Conservation (phyloP, 2,113 vertebrate species). For the Perca fluviatilis region DNA sequence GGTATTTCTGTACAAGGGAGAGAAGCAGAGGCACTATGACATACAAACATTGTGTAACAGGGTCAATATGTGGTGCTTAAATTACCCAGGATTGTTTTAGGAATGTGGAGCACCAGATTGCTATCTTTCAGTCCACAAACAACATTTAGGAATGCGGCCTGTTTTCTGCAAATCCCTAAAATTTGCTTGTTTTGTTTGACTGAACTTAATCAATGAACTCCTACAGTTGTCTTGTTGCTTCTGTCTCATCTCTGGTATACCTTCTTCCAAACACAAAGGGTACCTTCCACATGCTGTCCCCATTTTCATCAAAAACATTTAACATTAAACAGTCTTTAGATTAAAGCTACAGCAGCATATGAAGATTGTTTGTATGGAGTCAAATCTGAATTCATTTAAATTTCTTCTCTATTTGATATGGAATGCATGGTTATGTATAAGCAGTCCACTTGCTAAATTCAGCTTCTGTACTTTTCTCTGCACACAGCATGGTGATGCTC, state of each 20-base stretch:
- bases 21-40: conserved; percentile 65
- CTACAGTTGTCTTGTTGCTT: conserved; percentile 17
- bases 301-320: conserved; percentile 2
- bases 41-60: conserved; percentile 73
- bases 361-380: conserved; percentile 5
- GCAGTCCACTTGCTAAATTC: conserved; percentile 18
- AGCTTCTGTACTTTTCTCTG: conserved; percentile 36
- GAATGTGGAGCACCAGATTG: conserved; percentile 34
- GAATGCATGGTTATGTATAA: neutral
- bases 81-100: conserved; percentile 49
- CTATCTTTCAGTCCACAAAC: conserved; percentile 28
- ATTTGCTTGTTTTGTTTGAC: conserved; percentile 29
- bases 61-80: conserved; percentile 64
- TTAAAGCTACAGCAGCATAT: conserved; percentile 4
- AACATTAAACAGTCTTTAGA: neutral
- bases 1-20: conserved; percentile 60
- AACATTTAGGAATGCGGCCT: conserved; percentile 9
- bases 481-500: conserved; percentile 20
- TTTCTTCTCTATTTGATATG: conserved; percentile 18
- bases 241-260: conserved; percentile 1
- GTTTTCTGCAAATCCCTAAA: conserved; percentile 31
- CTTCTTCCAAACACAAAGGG: conserved; percentile 1
- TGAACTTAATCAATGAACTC: conserved; percentile 37
- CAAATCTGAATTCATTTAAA: conserved; percentile 11
- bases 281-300: neutral